Evolutionary conservation across 2,888 invertebrate species (phyloP), one percentile per base, ranked within the genome.

Genomic region (Scaptomyza caliginosa): DNA sequence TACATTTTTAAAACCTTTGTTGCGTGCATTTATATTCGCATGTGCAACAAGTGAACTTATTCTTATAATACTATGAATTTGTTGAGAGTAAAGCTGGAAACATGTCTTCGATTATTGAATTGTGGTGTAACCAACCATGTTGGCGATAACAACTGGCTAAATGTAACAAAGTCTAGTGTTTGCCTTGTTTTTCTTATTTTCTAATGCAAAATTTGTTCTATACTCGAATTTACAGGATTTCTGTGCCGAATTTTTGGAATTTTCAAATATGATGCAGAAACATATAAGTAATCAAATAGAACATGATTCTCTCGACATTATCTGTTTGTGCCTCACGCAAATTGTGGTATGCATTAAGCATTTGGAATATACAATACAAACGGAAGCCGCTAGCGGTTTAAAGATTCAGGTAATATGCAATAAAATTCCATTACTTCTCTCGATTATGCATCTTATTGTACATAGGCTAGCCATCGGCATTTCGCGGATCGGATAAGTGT

Each of bases 401-500:
- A 69, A 73, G 0, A 76, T 89, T 23, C 64, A 75, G 45, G 90
- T 90, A 72, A 59, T 32, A 6, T 6, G 11, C 4, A 46, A 45
- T 42, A 16, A 38, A 23, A 1, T 10, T 3, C 5, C 13, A 16
- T 21, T 13, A 5, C 34, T 8, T 16, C 10, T 28, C 26, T 55
- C 16, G 16, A 11, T n/a, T 16, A 40, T 24, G 42, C 17, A 7
- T 4, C 38, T n/a, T 7, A 16, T 0, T 49, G 24, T 4, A 28
- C 10, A n/a, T 43, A 90, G 90, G 74, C 83, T 6, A 81, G 89
- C 0, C 87, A 89, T 16, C 82, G 88, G 23, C 89, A 90, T 67
- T 91, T 91, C 36, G 64, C 89, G n/a, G 90, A 90, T 58, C 89
- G 91, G 8, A 90, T 91, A 5, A 52, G 83, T 1, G 90, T 89